A percentile compares a stretch with the other conserved stretches of the same genome.
Evolutionary conservation across 2,888 invertebrate genomes (phyloP).

Genomic region (Celastrina argiolus): DNA sequence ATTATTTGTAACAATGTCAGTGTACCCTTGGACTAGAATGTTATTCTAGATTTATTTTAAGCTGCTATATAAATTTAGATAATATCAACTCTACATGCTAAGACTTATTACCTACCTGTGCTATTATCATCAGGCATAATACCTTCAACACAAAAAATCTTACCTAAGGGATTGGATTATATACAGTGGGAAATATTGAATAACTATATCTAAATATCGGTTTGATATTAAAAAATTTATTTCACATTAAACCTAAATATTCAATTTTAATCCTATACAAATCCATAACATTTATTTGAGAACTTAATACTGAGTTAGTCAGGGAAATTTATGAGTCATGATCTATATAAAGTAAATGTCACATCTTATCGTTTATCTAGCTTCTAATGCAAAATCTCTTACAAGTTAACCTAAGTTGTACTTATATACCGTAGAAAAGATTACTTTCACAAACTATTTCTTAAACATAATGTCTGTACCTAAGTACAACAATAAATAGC

Average conservation of each 20-base stretch:
- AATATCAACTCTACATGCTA: neutral
- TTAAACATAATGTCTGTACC: slow-evolving; percentile 71
- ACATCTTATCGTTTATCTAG: slow-evolving; percentile 57
- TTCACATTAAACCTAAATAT: slow-evolving; percentile 64
- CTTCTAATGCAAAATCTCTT: slow-evolving; percentile 56
- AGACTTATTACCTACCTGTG: neutral
- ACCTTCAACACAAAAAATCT: neutral
- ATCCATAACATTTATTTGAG: slow-evolving; percentile 58
- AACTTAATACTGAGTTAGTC: slow-evolving; percentile 74
- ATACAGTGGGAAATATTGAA: slow-evolving; percentile 11
- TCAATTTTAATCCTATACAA: slow-evolving; percentile 57
- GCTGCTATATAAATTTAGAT: neutral
- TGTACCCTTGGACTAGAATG: neutral
- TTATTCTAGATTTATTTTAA: neutral
- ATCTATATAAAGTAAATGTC: slow-evolving; percentile 51
- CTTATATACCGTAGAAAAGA: slow-evolving; percentile 63
- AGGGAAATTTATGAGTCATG: slow-evolving; percentile 55
- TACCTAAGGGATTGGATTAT: slow-evolving; percentile 17
- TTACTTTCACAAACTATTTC: slow-evolving; percentile 60
- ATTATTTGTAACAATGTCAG: neutral
- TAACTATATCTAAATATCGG: slow-evolving; percentile 19
- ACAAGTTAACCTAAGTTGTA: slow-evolving; percentile 71
- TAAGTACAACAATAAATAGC: slow-evolving; percentile 75
- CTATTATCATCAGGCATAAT: neutral
- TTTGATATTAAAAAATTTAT: slow-evolving; percentile 59